These are phyloP conservation scores for Hippopotamus amphibius DNA, from an alignment of 2,113 vertebrate species.

Conservation along the genomic window DNA sequence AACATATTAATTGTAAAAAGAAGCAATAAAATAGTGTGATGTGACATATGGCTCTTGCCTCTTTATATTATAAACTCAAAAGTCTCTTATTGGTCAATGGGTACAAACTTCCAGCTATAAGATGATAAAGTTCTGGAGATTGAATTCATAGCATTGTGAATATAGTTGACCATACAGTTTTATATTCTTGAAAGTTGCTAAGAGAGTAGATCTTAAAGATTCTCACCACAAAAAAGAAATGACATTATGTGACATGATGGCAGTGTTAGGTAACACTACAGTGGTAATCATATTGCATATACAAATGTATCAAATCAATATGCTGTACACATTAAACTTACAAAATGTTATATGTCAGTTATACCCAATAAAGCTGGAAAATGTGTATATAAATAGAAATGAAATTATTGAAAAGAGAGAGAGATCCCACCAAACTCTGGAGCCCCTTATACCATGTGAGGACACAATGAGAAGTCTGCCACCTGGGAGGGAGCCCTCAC, in stretches of 20 bases:
- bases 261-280: neutral
- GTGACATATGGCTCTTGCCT: neutral
- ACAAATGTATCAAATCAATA: neutral
- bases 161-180: neutral
- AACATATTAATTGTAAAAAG: neutral
- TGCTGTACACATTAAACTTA: neutral
- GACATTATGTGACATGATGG: neutral
- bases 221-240: neutral
- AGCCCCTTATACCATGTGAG: neutral
- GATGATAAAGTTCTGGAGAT: neutral
- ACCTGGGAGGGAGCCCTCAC: neutral
- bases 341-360: neutral
- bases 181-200: neutral
- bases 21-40: neutral
- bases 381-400: neutral
- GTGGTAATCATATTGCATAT: neutral
- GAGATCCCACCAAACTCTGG: too few relatives aligned
- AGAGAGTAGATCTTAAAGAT: neutral
- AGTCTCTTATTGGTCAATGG: neutral
- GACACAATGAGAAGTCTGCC: neutral
- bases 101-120: neutral
- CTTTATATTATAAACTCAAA: neutral
- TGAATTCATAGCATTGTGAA: neutral
- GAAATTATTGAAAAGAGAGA: neutral
- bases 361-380: neutral